Conservation (phyloP, 2,888 invertebrate species). For the Apocheima hispidaria region DNA sequence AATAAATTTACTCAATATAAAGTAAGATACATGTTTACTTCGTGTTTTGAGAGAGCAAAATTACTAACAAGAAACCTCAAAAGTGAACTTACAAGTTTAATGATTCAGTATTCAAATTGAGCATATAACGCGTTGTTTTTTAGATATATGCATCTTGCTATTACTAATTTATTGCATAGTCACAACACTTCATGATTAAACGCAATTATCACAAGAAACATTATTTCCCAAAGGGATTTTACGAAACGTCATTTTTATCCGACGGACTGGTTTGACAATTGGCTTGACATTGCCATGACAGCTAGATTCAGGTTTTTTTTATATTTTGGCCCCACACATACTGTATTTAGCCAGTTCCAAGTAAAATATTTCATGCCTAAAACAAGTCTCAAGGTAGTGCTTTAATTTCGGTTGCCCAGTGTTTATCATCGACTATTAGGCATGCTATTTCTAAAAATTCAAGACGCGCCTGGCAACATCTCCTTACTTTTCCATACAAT, state of each 20-base stretch:
- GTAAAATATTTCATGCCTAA: too few relatives aligned
- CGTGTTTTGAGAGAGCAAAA: constrained; percentile 38
- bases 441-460: too few relatives aligned
- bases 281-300: too few relatives aligned
- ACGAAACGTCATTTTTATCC: constrained; percentile 45
- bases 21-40: constrained; percentile 17
- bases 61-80: constrained; percentile 65
- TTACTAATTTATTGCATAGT: constrained; percentile 50
- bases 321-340: too few relatives aligned
- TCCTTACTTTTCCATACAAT: too few relatives aligned
- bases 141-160: constrained; percentile 52
- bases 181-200: constrained; percentile 36
- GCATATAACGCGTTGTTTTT: constrained; percentile 49
- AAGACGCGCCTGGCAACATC: too few relatives aligned
- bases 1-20: background rate
- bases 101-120: constrained; percentile 50
- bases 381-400: too few relatives aligned
- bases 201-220: constrained; percentile 21
- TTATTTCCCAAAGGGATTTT: constrained; percentile 53
- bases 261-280: too few relatives aligned
- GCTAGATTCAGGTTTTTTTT: too few relatives aligned
- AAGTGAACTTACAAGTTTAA: constrained; percentile 70
- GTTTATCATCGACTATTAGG: too few relatives aligned
- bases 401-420: too few relatives aligned
- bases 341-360: too few relatives aligned